A percentile compares a stretch with the other conserved stretches of the same genome.
phyloP scores from a whole-genome alignment of 2,888 invertebrate genomes.

The Endomychus coccineus region DNA sequence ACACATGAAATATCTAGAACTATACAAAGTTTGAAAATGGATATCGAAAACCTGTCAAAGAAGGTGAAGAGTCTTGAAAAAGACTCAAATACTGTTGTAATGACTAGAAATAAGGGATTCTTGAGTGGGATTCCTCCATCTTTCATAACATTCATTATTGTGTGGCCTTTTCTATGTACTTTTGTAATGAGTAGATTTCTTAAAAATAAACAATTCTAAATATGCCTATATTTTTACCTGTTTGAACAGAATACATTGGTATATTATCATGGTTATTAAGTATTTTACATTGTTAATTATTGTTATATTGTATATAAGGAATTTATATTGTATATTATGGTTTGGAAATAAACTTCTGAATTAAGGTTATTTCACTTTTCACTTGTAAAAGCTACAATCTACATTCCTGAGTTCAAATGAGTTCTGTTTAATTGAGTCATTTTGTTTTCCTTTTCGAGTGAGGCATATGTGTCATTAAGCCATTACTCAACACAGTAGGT shows the following conservation, averaged over 20 bases:
- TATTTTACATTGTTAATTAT: slow-evolving; percentile 11
- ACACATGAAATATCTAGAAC: slow-evolving; percentile 45
- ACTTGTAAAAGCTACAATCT: no score
- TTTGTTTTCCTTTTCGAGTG: no score
- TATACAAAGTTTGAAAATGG: slow-evolving; percentile 45
- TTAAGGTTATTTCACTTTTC: no score
- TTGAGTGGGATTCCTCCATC: slow-evolving; percentile 37
- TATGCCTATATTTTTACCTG: slow-evolving; percentile 6
- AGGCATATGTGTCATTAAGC: no score
- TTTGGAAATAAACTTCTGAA: slow-evolving; percentile 18
- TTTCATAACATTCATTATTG: slow-evolving; percentile 51
- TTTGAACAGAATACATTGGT: slow-evolving; percentile 7
- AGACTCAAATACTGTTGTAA: slow-evolving; percentile 19
- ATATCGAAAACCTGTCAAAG: slow-evolving; percentile 44
- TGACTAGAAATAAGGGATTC: slow-evolving; percentile 21
- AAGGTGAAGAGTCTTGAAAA: slow-evolving; percentile 43
- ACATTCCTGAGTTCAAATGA: no score
- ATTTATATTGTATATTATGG: slow-evolving; percentile 14
- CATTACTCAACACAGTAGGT: no score
- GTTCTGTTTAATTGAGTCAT: no score
- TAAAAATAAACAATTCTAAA: slow-evolving; percentile 11
- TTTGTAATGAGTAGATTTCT: slow-evolving; percentile 36
- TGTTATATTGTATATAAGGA: slow-evolving; percentile 4
- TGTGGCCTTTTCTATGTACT: slow-evolving; percentile 61
- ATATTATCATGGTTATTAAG: slow-evolving; percentile 3